Evolutionary conservation across 1,140 invertebrate genomes (phyloP).

Genomic region (Zaprionus davidi): DNA sequence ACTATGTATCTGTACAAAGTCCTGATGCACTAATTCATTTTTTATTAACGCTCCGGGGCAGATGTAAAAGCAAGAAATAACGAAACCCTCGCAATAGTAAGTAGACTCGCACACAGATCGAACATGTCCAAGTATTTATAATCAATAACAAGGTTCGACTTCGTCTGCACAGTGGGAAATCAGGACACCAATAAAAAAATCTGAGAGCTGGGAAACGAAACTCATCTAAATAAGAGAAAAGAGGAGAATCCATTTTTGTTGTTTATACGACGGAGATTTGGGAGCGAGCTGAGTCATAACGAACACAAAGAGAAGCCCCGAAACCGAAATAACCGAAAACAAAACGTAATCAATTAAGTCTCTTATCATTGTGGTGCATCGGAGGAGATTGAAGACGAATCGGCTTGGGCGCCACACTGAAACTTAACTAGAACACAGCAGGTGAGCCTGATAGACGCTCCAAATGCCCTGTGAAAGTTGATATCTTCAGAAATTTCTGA

Average conservation of each 20-base stretch:
- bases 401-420: conserved; percentile 39
- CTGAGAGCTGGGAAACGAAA: conserved; percentile 41
- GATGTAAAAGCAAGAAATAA: conserved; percentile 39
- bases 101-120: conserved; percentile 1
- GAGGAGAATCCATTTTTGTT: conserved; percentile 43
- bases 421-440: conserved; percentile 17
- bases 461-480: conserved; percentile 26
- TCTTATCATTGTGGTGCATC: conserved; percentile 83
- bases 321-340: conserved; percentile 42
- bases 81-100: conserved; percentile 22
- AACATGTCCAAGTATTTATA: conserved; percentile 38
- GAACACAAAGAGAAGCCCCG: conserved; percentile 11
- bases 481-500: background rate
- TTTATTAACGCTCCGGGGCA: conserved; percentile 67
- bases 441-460: background rate
- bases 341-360: conserved; percentile 82
- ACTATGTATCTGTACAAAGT: conserved; percentile 29
- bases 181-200: conserved; percentile 76
- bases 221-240: conserved; percentile 74
- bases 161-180: conserved; percentile 71
- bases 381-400: conserved; percentile 53
- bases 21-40: conserved; percentile 77
- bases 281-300: conserved; percentile 21
- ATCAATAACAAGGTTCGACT: conserved; percentile 65
- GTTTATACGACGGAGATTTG: conserved; percentile 72